Percentiles rank a stretch among this genome's conserved stretches.
phyloP scores from a whole-genome alignment of 2,113 vertebrate species.

The Chaetura pelagica region DNA sequence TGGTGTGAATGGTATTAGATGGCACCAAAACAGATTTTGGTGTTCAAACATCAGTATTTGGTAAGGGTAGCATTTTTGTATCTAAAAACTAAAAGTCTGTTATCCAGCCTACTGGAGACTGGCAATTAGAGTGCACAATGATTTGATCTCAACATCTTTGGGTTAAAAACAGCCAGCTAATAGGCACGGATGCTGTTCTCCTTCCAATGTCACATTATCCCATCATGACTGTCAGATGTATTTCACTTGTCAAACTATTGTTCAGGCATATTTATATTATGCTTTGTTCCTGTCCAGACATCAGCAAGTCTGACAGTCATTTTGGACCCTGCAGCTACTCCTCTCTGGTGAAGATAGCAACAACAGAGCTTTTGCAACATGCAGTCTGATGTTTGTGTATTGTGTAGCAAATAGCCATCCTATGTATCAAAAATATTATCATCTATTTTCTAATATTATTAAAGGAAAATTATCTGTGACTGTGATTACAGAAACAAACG shows the following conservation, averaged over 20 bases:
- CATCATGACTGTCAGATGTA: not conserved
- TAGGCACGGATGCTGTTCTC: not conserved
- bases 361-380: not conserved
- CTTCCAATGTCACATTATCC: not conserved
- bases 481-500: not conserved
- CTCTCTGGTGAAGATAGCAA: not conserved
- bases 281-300: not conserved
- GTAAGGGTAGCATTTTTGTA: not conserved
- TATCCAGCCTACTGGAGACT: not conserved
- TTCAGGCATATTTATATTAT: not conserved
- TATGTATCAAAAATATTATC: not conserved
- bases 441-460: not conserved
- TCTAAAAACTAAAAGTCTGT: not conserved
- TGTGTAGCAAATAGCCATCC: not conserved
- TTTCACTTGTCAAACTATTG: slow-evolving; percentile 24
- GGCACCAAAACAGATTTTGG: not conserved
- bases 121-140: not conserved
- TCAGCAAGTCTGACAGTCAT: not conserved
- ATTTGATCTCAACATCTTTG: not conserved
- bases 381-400: not conserved
- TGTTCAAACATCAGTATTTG: not conserved
- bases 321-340: slow-evolving; percentile 13
- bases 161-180: not conserved
- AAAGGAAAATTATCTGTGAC: not conserved
- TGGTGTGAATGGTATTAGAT: not conserved